Evolutionary conservation across 1,140 invertebrate species (phyloP), one percentile per base, ranked within the genome.

Genomic region (Ephestia elutella): DNA sequence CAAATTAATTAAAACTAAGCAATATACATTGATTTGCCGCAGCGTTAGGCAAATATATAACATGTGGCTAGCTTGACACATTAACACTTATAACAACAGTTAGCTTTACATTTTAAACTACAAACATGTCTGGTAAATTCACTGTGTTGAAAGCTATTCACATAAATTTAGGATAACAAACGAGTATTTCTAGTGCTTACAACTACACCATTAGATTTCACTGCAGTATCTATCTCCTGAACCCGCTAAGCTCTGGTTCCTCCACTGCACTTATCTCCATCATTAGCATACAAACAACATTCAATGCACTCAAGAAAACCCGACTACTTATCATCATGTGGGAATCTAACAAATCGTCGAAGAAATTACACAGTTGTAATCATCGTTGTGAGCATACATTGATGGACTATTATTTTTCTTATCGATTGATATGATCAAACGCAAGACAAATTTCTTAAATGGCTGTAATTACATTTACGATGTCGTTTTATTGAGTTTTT

Each of bases 201-300:
- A 44, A 44, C 13, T 17, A 44, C 4, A n/a, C 38, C 38, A 44
- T 44, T 17, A 44, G 38, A 44, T 44, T 44, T 44, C 38, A n/a
- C 38, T 44, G 1, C 30, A 44, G 2, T 4, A 15, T 13, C 32
- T 17, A 44, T n/a, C 38, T 44, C 32, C 32, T 44, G 38, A n/a
- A n/a, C 38, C 38, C 38, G 38, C 38, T 44, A 44, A 44, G 38
- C 38, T 44, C 38, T 44, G 38, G 38, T 44, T 44, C 13, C 15
- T 44, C 38, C 38, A 44, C 38, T 15, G 38, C 7, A 44, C 15
- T 44, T 44, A 44, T 44, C 38, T 44, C 38, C 38, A 44, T 44
- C 38, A 44, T 44, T 44, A 10, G n/a, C 38, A 44, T 44, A 44
- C 38, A 44, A 44, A 44, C 38, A 44, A 44, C 38, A 44, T 44